phyloP scores from a whole-genome alignment of 2,113 vertebrate species.

The Sardina pilchardus region DNA sequence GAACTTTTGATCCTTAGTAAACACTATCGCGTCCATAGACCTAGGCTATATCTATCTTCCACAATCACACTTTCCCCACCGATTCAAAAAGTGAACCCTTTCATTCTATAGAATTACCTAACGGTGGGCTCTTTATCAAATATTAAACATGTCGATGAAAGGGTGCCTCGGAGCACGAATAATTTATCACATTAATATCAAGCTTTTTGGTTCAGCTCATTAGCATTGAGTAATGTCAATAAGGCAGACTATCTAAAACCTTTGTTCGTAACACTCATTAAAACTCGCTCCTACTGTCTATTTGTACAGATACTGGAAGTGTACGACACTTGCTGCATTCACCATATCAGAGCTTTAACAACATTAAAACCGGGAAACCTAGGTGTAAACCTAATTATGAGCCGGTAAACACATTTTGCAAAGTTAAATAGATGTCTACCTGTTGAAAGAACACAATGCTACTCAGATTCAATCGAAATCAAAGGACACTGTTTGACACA shows the following conservation, averaged over 20 bases:
- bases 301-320: neutral
- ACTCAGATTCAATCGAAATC: neutral
- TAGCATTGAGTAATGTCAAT: neutral
- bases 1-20: neutral
- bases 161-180: conserved; percentile 58
- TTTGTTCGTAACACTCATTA: conserved; percentile 31
- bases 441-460: neutral
- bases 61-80: too few species aligned
- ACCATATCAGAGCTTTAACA: neutral
- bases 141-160: conserved; percentile 72
- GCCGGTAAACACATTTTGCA: neutral
- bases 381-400: neutral
- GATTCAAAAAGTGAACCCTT: too few species aligned
- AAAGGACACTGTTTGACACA: conserved; percentile 7
- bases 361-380: neutral
- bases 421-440: neutral
- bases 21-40: neutral
- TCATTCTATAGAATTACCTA: conserved; percentile 39
- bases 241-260: conserved; percentile 42
- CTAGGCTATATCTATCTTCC: too few species aligned
- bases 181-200: conserved; percentile 54
- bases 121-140: conserved; percentile 68
- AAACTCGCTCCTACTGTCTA: neutral
- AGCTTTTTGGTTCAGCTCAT: conserved; percentile 34
- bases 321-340: neutral